phyloP scores from a whole-genome alignment of 2,113 vertebrate species.

The Brachyhypopomus occidentalis region DNA sequence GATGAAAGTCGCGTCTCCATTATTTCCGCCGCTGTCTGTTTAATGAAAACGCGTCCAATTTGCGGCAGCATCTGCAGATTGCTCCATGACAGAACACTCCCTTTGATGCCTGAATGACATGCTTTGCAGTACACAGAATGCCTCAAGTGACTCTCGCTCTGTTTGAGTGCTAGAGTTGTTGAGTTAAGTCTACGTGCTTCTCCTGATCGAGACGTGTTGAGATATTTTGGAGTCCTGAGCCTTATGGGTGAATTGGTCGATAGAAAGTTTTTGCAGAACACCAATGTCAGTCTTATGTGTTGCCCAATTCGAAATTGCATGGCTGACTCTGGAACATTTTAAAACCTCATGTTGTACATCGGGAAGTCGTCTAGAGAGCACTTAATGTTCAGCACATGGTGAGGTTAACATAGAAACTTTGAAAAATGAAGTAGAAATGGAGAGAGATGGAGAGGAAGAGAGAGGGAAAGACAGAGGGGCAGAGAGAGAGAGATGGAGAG shows the following conservation, averaged over 20 bases:
- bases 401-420: not conserved
- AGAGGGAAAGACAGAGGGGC: constrained; percentile 13
- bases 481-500: constrained; percentile 46
- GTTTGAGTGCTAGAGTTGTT: constrained; percentile 8
- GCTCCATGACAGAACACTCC: constrained; percentile 2
- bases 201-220: not conserved
- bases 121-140: constrained; percentile 34
- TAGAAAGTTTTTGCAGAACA: not conserved
- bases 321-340: not conserved
- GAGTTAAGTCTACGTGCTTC: not conserved
- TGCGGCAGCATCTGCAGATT: constrained; percentile 28
- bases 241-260: not conserved
- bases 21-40: constrained; percentile 39
- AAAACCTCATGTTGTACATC: not conserved
- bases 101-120: constrained; percentile 49
- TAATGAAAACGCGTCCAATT: constrained; percentile 49
- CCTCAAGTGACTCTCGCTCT: constrained; percentile 12
- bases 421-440: not conserved
- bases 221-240: not conserved
- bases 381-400: constrained; percentile 3
- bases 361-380: not conserved
- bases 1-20: constrained; percentile 30
- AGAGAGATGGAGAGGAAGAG: constrained; percentile 4
- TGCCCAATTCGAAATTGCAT: not conserved
- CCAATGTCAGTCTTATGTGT: not conserved